Percentiles rank a stretch among this genome's conserved stretches.
Conservation (phyloP, 1,140 invertebrate species). For the Hycleus phaleratus region DNA sequence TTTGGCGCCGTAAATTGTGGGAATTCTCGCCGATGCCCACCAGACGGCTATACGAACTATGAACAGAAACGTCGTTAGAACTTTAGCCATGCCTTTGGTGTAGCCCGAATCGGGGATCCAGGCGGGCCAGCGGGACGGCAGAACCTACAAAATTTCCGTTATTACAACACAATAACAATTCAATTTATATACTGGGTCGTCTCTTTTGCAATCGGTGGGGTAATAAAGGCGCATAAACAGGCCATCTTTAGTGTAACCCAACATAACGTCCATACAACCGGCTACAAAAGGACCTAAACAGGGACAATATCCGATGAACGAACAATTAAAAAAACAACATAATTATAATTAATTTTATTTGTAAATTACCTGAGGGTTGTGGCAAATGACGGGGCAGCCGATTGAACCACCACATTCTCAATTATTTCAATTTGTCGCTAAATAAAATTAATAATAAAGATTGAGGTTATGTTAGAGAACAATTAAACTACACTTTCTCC, state of each 20-base stretch:
- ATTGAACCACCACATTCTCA: conserved; percentile 24
- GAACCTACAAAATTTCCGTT: background rate
- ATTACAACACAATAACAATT: background rate
- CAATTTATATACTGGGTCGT: conserved; percentile 28
- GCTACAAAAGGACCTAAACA: conserved; percentile 40
- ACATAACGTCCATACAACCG: conserved; percentile 43
- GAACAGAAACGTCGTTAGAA: conserved; percentile 43
- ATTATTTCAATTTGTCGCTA: no score
- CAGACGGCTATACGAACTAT: conserved; percentile 44
- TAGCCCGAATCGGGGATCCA: conserved; percentile 54
- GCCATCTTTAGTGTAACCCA: conserved; percentile 37
- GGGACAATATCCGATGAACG: background rate
- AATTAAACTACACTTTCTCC: background rate
- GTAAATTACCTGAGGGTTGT: conserved; percentile 29
- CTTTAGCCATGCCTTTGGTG: conserved; percentile 47
- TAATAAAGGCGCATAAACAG: conserved; percentile 43
- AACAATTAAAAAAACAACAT: background rate
- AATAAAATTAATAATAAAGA: background rate
- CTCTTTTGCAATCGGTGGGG: conserved; percentile 35
- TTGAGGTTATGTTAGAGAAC: background rate
- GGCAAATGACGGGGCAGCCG: conserved; percentile 29
- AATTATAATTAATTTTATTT: background rate
- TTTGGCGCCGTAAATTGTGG: conserved; percentile 48
- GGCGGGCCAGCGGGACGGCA: conserved; percentile 40
- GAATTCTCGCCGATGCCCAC: conserved; percentile 42